Evolutionary conservation across 2,888 invertebrate species (phyloP).

Genomic region (Cosmia pyralina): DNA sequence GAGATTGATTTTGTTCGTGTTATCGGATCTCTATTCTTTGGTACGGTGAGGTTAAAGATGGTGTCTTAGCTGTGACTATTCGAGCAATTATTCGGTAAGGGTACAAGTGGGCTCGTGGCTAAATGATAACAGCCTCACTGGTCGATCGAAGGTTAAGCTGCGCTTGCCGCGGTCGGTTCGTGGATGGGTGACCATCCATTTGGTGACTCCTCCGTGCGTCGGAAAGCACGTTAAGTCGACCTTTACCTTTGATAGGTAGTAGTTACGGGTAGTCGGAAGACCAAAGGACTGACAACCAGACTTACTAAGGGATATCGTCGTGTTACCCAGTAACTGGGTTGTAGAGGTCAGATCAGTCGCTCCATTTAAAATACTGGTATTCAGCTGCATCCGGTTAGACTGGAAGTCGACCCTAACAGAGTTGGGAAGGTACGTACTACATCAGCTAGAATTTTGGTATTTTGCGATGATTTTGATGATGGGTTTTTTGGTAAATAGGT

Average conservation of each 20-base stretch:
- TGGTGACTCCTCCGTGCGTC: neutral
- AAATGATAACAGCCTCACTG: neutral
- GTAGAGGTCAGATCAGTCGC: no score
- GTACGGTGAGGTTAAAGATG: constrained; percentile 37
- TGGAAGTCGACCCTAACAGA: neutral
- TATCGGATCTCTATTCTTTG: constrained; percentile 70
- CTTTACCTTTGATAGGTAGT: no score
- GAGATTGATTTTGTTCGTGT: constrained; percentile 76
- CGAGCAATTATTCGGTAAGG: constrained; percentile 2
- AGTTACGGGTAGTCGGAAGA: neutral
- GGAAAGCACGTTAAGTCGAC: neutral
- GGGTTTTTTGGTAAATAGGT: neutral
- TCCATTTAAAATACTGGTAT: no score
- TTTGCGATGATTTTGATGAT: neutral
- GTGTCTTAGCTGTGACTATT: constrained; percentile 25
- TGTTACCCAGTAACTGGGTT: no score
- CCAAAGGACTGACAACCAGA: no score
- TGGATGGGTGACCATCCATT: no score
- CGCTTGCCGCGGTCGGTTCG: neutral
- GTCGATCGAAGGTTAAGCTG: neutral
- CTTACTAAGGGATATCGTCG: no score
- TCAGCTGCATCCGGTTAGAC: neutral
- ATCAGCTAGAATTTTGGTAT: neutral
- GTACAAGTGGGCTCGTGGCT: neutral
- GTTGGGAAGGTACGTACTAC: neutral